A percentile compares a stretch with the other conserved stretches of the same genome.
Conservation (phyloP, 2,113 vertebrate species). For the Brachypodius melanocephalos region DNA sequence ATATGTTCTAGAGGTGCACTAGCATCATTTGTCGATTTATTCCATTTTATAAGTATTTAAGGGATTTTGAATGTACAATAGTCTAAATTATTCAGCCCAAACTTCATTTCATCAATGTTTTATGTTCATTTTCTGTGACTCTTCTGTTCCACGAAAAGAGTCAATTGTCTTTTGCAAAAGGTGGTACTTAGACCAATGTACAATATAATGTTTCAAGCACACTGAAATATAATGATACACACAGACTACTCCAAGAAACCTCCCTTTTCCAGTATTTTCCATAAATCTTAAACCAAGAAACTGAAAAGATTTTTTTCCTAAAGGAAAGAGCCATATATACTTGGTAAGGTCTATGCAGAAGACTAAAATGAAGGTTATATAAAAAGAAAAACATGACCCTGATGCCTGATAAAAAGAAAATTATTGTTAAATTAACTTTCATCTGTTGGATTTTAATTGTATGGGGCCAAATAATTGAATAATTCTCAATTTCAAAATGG, state of each 20-base stretch:
- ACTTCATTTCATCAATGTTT: neutral
- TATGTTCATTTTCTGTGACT: neutral
- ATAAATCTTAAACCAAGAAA: slow-evolving; percentile 15
- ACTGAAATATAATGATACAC: neutral
- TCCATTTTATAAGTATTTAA: neutral
- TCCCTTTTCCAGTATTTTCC: slow-evolving; percentile 13
- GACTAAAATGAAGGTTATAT: neutral
- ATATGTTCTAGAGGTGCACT: neutral
- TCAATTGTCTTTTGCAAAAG: neutral
- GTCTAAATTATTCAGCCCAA: neutral
- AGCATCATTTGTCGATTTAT: neutral
- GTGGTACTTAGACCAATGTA: neutral
- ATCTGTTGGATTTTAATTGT: neutral
- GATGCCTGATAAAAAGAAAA: neutral
- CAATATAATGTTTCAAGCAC: neutral
- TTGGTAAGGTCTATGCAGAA: neutral
- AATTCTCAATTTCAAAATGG: neutral
- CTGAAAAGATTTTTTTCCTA: neutral
- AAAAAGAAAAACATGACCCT: neutral
- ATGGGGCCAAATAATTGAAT: neutral
- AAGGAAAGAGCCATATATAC: neutral
- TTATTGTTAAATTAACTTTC: neutral
- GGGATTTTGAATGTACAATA: neutral
- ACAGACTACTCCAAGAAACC: neutral
- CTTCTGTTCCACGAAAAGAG: neutral